These are phyloP conservation scores for Trachelus stipa DNA, from an alignment of 2,888 invertebrate genomes.

Conservation along the genomic window DNA sequence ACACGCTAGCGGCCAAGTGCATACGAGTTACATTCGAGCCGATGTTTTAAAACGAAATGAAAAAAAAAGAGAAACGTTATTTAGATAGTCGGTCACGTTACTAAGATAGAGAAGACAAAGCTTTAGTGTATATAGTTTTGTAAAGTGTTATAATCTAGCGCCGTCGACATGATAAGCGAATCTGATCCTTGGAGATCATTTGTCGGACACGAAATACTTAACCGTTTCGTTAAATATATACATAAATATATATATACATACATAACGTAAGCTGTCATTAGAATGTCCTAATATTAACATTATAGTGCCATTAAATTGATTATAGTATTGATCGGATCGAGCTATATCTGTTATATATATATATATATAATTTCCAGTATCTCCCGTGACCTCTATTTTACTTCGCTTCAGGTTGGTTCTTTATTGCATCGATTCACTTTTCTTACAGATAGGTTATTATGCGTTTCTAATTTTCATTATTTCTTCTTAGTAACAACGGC, in stretches of 20 bases:
- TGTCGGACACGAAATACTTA: constrained; percentile 42
- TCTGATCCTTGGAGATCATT: constrained; percentile 10
- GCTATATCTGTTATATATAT: not conserved
- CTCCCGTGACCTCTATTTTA: not conserved
- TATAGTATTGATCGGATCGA: constrained; percentile 33
- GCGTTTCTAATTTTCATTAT: not conserved
- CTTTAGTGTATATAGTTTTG: constrained; percentile 67
- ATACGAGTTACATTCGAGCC: constrained; percentile 10
- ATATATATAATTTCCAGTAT: not conserved
- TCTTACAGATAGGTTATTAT: not conserved
- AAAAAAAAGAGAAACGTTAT: constrained; percentile 24
- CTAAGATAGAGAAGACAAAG: constrained; percentile 53
- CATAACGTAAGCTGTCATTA: constrained; percentile 62
- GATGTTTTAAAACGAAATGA: not conserved
- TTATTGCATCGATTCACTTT: not conserved
- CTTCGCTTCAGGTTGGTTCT: not conserved
- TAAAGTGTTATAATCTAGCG: constrained; percentile 59
- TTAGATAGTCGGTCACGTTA: constrained; percentile 25
- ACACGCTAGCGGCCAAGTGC: constrained; percentile 45
- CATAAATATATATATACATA: constrained; percentile 41
- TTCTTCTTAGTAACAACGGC: constrained; percentile 74
- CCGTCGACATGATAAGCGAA: constrained; percentile 12
- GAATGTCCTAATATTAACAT: constrained; percentile 62
- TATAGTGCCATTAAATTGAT: constrained; percentile 60
- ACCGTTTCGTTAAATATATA: constrained; percentile 49